phyloP scores from a whole-genome alignment of 2,113 vertebrate genomes.

The Tragulus kanchil region DNA sequence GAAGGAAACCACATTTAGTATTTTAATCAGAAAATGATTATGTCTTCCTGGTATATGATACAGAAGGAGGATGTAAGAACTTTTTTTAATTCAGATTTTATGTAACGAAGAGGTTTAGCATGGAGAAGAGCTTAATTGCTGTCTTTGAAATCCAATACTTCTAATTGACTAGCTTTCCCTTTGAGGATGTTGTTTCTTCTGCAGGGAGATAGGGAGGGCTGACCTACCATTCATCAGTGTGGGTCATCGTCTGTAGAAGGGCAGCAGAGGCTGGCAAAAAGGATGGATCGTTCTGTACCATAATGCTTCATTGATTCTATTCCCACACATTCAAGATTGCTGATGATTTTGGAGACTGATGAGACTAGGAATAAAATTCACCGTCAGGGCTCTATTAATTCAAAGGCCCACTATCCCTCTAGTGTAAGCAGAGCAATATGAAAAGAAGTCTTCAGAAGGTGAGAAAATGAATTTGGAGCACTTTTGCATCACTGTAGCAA shows the following conservation, averaged over 20 bases:
- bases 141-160: neutral
- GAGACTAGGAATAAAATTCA: neutral
- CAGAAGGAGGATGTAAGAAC: neutral
- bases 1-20: neutral
- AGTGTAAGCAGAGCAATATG: neutral
- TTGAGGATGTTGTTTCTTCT: neutral
- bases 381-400: neutral
- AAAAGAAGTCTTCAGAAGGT: neutral
- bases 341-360: neutral
- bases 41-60: neutral
- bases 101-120: neutral
- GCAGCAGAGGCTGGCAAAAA: neutral
- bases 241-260: neutral
- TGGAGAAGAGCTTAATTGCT: neutral
- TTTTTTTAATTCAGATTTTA: neutral
- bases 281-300: accelerated
- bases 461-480: neutral
- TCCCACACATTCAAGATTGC: neutral
- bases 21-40: slow-evolving; percentile 17
- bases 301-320: neutral
- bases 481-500: neutral
- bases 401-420: neutral
- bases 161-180: neutral
- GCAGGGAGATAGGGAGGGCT: neutral
- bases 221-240: accelerated